Conservation (phyloP, 2,797 vertebrate species). For the Sitta carolinensis region DNA sequence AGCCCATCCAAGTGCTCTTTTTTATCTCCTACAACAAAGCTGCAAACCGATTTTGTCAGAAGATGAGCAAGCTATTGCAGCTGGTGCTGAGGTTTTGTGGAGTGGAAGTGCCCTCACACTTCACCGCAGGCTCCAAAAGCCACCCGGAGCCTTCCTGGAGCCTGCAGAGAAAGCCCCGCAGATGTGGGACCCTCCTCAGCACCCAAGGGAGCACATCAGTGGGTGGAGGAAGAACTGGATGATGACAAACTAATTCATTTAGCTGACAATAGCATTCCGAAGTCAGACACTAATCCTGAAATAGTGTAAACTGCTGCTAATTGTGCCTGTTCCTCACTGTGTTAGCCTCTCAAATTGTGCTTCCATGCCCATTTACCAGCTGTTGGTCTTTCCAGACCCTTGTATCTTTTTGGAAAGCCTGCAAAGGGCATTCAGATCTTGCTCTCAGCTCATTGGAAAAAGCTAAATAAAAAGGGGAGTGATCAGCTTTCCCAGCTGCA, state of each 20-base stretch:
- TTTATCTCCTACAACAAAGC: neutral
- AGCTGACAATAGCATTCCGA: neutral
- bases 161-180: neutral
- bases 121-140: neutral
- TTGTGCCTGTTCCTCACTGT: neutral
- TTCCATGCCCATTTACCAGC: neutral
- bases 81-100: neutral
- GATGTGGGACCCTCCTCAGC: neutral
- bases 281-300: neutral
- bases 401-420: neutral
- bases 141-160: neutral
- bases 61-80: neutral
- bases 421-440: neutral
- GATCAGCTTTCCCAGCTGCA: neutral
- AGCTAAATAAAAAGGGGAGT: neutral
- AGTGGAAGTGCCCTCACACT: neutral
- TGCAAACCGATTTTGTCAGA: neutral
- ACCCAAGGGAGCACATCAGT: neutral
- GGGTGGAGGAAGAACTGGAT: neutral
- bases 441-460: neutral
- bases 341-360: neutral
- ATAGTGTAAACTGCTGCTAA: neutral
- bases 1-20: neutral
- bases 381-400: neutral
- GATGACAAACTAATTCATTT: neutral